Evolutionary conservation across 2,797 vertebrate species (phyloP).

Genomic region (Moxostoma hubbsi): DNA sequence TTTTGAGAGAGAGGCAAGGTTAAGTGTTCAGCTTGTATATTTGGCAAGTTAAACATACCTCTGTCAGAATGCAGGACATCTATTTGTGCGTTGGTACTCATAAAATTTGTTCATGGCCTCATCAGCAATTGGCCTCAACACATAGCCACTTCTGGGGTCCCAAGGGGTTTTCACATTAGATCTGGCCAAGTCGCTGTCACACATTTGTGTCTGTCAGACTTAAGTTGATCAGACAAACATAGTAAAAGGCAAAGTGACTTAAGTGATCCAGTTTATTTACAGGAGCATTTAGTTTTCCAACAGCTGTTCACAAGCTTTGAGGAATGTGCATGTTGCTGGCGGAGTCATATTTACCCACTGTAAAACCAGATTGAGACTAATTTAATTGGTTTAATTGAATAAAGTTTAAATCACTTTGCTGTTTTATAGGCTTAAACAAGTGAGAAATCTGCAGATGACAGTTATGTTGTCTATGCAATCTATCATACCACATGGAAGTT

Average conservation of each 20-base stretch:
- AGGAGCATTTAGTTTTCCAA: constrained; percentile 9
- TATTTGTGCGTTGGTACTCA: constrained; percentile 11
- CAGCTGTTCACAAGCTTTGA: constrained; percentile 10
- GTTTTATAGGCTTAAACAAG: too few relatives aligned
- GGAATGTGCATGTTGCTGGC: too few relatives aligned
- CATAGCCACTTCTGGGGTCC: constrained; percentile 1
- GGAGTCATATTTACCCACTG: too few relatives aligned
- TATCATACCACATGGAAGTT: too few relatives aligned
- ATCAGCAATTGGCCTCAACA: constrained; percentile 4
- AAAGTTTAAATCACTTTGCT: too few relatives aligned
- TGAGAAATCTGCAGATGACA: too few relatives aligned
- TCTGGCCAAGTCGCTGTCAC: not conserved
- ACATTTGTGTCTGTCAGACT: constrained; percentile 40
- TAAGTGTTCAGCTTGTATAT: constrained; percentile 25
- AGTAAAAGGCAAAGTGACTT: not conserved
- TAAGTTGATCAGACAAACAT: constrained; percentile 21
- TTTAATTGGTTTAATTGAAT: too few relatives aligned
- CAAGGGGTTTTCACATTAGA: not conserved
- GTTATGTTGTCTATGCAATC: too few relatives aligned
- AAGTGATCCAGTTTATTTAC: constrained; percentile 31
- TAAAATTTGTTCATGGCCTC: constrained; percentile 7
- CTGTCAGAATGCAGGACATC: constrained; percentile 35
- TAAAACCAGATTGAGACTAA: too few relatives aligned
- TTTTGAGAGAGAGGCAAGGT: not conserved
- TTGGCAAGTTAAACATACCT: constrained; percentile 16